Evolutionary conservation across 2,797 vertebrate genomes (phyloP), one percentile per base, ranked within the genome.

Genomic region (Chromobotia macracanthus): DNA sequence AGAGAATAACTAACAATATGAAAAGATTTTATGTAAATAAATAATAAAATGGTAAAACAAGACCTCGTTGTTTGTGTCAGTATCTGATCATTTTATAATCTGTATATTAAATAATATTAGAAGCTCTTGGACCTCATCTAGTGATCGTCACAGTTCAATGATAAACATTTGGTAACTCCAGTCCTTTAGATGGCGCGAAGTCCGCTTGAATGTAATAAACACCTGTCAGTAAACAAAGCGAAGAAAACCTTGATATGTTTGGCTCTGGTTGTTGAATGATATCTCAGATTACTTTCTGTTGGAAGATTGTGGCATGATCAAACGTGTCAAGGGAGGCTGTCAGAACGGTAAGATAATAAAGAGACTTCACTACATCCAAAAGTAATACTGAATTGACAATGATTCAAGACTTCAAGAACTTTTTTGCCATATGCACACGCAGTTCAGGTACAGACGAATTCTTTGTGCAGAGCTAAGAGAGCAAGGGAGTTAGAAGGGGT

Each of bases 121-220:
- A 28, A 61, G 58, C 1, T 8, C 23, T 28, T 7, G 15, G 58
- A 16, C 28, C 13, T 50, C 15, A 50, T 2, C 15, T 12, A 10
- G 8, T 56, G 4, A 12, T 23, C n/a, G 11, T 3, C 7, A 8
- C 31, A 23, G 19, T 23, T 23, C 41, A 44, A 2, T 56, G 23
- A 50, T 50, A 50, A 50, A 50, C 48, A 1, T 8, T 11, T 11
- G 11, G 10, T 7, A 69, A 66, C 11, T 83, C 76, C 82, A 77
- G 44, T 64, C 69, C 80, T 38, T 3, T 38, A 65, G 82, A 68
- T 3, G 80, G 80, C 77, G 51, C 15, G 15, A 23, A 4, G 48
- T 16, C 4, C 38, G 2, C 18, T 28, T 9, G 0, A 58, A 8
- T 28, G 1, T 0, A 13, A 38, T 6, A 8, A 38, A 63, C 3